Conservation (phyloP, 2,888 invertebrate genomes). For the Aleiodes leptofemur region DNA sequence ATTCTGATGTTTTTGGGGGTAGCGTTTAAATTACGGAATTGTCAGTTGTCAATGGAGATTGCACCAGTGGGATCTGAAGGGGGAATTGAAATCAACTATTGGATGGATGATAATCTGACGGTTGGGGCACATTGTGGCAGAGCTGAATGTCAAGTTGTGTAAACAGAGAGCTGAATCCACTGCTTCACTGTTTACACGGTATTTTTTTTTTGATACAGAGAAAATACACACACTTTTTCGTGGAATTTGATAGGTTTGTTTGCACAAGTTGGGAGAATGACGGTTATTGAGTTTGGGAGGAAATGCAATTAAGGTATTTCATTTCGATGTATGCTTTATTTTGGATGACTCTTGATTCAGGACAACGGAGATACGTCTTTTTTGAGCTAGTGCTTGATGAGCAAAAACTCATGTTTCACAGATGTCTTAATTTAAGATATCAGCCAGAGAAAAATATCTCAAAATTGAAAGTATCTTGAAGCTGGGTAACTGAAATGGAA, state of each 20-base stretch:
- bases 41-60: constrained; percentile 21
- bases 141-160: constrained; percentile 2
- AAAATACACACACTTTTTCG: background rate
- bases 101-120: constrained; percentile 10
- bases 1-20: background rate
- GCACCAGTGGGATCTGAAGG: constrained; percentile 3
- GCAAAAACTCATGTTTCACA: too few species aligned
- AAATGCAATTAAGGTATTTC: too few species aligned
- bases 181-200: background rate
- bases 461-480: too few species aligned
- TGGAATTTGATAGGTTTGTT: background rate
- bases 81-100: background rate
- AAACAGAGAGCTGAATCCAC: constrained; percentile 22
- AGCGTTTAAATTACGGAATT: background rate
- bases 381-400: too few species aligned
- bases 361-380: too few species aligned
- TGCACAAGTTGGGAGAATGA: too few species aligned
- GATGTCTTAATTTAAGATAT: too few species aligned
- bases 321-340: too few species aligned
- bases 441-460: too few species aligned
- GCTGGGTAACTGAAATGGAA: too few species aligned
- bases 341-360: too few species aligned
- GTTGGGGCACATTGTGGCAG: constrained; percentile 13
- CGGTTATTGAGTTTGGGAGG: too few species aligned
- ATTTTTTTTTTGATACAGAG: background rate